Base-by-base conservation (phyloP, 2,888 invertebrate species). In the Caenorhabditis sinica region DNA sequence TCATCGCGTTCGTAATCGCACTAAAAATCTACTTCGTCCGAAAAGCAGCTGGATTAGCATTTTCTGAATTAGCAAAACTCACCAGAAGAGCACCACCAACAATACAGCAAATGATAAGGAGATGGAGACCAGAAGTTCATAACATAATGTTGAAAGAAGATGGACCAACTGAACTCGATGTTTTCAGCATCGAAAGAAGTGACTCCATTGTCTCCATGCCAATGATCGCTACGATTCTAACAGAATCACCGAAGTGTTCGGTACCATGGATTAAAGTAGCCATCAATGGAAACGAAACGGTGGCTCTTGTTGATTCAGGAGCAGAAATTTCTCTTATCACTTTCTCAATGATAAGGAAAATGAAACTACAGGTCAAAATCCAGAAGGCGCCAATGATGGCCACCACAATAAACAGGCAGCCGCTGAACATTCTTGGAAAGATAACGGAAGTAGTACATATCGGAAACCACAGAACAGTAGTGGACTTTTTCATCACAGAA, bases 101-200 rank as follows among this genome's bases (percentile, higher is more conserved):
- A 0, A 28, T 58, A 2, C 53, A 56, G 40, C 23, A 36, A 15
- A 20, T 71, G 23, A 71, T 71, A 3, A 71, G 56, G 25, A 36
- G 58, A n/a, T 56, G 53, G 69, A 36, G 25, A 33, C 69, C 69
- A 56, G 69, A 71, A 58, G 56, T 71, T 8, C 33, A 71, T 36
- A 71, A 71, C 25, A 56, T 71, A 5, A 43, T 56, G 25, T 13
- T 71, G 43, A 36, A 17, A 33, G 69, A 71, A 0, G 53, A 53
- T 5, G 69, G 25, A 6, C 20, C 36, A n/a, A 23, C 25, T 9
- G 69, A 71, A 56, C 17, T 71, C 17, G 58, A 71, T 13, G 56
- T 25, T 9, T 56, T 71, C 69, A 36, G 36, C 17, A 56, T 58
- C 6, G 13, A 25, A 11, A 56, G 58, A 40, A 71, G 36, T 17